Evolutionary conservation across 1,140 invertebrate genomes (phyloP), one percentile per base, ranked within the genome.

Genomic region (Agrypnia vestita): DNA sequence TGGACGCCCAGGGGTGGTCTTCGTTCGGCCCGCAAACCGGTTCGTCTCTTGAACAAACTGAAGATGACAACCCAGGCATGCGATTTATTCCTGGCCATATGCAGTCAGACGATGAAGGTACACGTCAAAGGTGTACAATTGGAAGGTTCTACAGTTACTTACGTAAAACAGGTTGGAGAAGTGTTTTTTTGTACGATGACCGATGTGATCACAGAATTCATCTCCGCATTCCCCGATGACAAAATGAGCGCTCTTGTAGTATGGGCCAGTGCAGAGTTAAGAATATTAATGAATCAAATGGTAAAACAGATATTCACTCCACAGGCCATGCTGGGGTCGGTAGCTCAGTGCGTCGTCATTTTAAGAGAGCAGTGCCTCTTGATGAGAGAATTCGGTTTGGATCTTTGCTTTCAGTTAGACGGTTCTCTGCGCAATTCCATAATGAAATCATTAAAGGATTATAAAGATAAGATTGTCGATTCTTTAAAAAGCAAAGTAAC

Each of bases 1-100:
- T 95, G 96, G 86, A 97, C 96, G 73, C 89, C 98, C 0, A 94
- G 99, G 87, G 97, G 97, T n/a, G 97, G 97, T 0, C 91, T 99
- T 13, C 89, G 96, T 84, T 96, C 97, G 13, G 95, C 96, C 3
- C 90, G 97, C 62, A 92, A 95, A 81, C 95, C 96, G 6, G 95
- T 99, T 0, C 91, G 93, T 77, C 92, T 99, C n/a, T 91, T 99
- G 1, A 96, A 97, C 85, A 91, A 94, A 84, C 90, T 98, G 43
- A 96, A 95, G 78, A 93, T 95, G 85, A 92, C 92, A 74, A 92
- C 92, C 79, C 93, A 94, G 86, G 93, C 96, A 0, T 97, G 96
- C 87, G 94, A 97, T 83, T 86, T 98, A 73, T 98, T 97, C 86
- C 87, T 98, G 25, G 93, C 94, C 85, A 92, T 97, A 67, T 95